Base-by-base conservation (phyloP, 2,797 vertebrate genomes). In the Halcyon leucocephala region DNA sequence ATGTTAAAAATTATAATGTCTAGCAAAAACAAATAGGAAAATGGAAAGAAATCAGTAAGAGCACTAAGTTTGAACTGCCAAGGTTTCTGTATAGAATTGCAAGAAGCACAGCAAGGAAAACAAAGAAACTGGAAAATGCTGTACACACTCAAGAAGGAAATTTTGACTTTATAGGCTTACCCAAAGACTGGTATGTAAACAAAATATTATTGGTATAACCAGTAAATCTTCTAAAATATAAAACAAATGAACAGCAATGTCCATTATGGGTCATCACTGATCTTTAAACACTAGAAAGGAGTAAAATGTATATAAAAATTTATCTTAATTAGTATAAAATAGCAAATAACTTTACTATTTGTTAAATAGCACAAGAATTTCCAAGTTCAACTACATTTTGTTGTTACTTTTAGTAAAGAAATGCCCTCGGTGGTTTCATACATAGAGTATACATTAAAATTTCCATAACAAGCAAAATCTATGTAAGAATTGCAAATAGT, bases 381-480 rank as follows among this genome's bases (percentile, higher is more conserved):
- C 66, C 55, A 92, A 76, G 41, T 81, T 86, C 42, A 86, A 66
- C 70, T 76, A 73, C 20, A 65, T 89, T 79, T 76, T 51, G 86
- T 73, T 90, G 46, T 90, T 93, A 86, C 71, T 92, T 60, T 73
- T 70, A 91, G 65, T 61, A 66, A 58, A 77, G 64, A 86, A 95
- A 88, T 41, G 5, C n/a, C 82, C 39, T 91, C 39, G 49, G 54
- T 72, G 69, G 67, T 74, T 95, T 96, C 72, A 64, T 65, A 90
- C 69, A 83, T 77, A 89, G 61, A 67, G 74, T 79, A 37, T 91
- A 89, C 9, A 5, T 60, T 93, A 89, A 89, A 85, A 79, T 78
- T 93, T 72, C 90, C 42, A 35, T 28, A 94, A 95, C 66, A 94
- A 77, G 46, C 28, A 77, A 83, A 90, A 86, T 72, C 41, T 62